Conservation (phyloP, 2,888 invertebrate genomes). For the Hirtodrosophila trivittata region DNA sequence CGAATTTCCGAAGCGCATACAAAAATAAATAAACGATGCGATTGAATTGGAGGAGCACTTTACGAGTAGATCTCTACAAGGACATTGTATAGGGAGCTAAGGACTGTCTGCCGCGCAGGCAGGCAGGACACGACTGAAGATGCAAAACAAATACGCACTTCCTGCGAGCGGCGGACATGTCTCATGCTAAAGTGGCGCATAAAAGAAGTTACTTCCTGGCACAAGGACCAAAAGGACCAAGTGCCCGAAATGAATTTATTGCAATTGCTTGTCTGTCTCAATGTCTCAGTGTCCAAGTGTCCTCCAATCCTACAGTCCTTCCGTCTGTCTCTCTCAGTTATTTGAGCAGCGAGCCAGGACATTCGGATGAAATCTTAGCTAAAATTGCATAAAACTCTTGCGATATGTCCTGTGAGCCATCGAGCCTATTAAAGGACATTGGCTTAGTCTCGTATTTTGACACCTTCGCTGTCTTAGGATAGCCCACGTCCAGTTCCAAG, state of each 20-base stretch:
- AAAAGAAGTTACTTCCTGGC: constrained; percentile 79
- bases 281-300: constrained; percentile 4
- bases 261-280: constrained; percentile 42
- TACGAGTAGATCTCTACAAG: constrained; percentile 44
- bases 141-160: constrained; percentile 81
- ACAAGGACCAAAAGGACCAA: constrained; percentile 9
- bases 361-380: constrained; percentile 53
- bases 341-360: constrained; percentile 22
- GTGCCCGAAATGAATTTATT: constrained; percentile 64
- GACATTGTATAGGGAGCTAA: constrained; percentile 45
- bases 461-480: constrained; percentile 63
- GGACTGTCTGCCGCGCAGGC: constrained; percentile 23
- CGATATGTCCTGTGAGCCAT: constrained; percentile 19
- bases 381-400: constrained; percentile 70
- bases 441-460: constrained; percentile 82
- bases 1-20: constrained; percentile 64
- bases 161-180: constrained; percentile 66
- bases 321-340: constrained; percentile 19
- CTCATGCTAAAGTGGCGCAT: constrained; percentile 65
- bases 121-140: constrained; percentile 34
- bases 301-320: not conserved
- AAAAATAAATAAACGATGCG: constrained; percentile 61
- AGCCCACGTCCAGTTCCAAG: constrained; percentile 3
- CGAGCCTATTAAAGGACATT: constrained; percentile 80
- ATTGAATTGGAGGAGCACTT: constrained; percentile 36